Evolutionary conservation across 2,888 invertebrate species (phyloP), one percentile per base, ranked within the genome.

Genomic region (Polydrusus cervinus): DNA sequence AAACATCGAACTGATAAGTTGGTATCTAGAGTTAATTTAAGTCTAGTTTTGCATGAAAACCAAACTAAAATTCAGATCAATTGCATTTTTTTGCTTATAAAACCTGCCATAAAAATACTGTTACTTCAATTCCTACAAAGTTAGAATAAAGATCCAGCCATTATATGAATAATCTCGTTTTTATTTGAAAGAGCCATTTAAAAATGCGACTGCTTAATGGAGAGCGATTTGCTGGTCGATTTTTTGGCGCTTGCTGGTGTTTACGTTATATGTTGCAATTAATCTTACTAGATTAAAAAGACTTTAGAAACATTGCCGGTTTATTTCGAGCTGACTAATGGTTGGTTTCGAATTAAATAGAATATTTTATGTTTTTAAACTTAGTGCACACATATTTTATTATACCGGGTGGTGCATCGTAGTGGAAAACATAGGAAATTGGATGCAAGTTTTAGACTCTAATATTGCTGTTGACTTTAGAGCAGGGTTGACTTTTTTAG

Each of bases 261-360:
- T 20, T 8, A 20, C 20, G 45, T 45, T 45, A 45, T 47, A 47
- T 62, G 43, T 45, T 62, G 62, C 30, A 62, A 62, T 62, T 62
- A 62, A 62, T 62, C 62, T 62, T 62, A 30, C 45, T 47, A 62
- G 43, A 62, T 62, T 62, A 62, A 45, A 62, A 45, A 62, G 62
- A 45, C 25, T 62, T 62, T 45, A 45, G n/a, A 61, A 62, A 62
- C 45, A 47, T 47, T 62, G 30, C 18, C 16, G 16, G 38, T 47
- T 45, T 47, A 20, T 62, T 45, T 25, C 14, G 8, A 14, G 38
- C 16, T 61, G 38, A 43, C 0, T 53, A 53, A 53, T 53, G 53
- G 25, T 53, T 20, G 18, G 61, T 20, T 61, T 38, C 38, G 61
- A 61, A 61, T 38, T 61, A 53, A 53, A 53, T 49, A 3, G 13